Evolutionary conservation across 1,140 invertebrate species (phyloP).

Genomic region (Eriosoma lanigerum): DNA sequence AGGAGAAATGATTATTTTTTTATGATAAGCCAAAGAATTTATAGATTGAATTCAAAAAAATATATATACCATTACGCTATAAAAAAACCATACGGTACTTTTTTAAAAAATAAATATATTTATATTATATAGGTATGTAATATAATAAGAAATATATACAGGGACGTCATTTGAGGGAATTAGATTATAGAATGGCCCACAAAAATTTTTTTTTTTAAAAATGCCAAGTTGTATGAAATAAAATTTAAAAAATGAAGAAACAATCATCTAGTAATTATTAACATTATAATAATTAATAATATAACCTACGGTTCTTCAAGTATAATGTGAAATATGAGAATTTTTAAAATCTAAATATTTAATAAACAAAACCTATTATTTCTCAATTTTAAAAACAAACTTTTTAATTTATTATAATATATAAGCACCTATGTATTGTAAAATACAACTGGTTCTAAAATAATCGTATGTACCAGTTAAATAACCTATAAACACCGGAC

Average conservation of each 20-base stretch:
- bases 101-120: too few species aligned
- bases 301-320: constrained; percentile 3
- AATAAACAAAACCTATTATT: constrained; percentile 27
- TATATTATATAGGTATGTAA: too few species aligned
- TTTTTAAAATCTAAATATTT: constrained; percentile 8
- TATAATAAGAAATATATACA: too few species aligned
- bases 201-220: not conserved
- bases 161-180: too few species aligned
- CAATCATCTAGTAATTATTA: not conserved
- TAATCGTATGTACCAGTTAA: not conserved
- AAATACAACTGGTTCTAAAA: constrained; percentile 21
- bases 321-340: too few species aligned
- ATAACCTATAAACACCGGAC: constrained; percentile 4
- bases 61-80: not conserved
- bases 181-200: not conserved
- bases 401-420: not conserved
- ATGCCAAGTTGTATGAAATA: not conserved
- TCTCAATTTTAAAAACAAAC: constrained; percentile 34
- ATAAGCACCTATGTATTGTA: not conserved
- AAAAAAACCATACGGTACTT: not conserved
- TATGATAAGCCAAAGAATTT: not conserved
- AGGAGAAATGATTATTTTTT: constrained; percentile 17
- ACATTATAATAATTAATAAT: constrained; percentile 11
- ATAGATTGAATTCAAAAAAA: not conserved
- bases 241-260: not conserved